Evolutionary conservation across 2,113 vertebrate species (phyloP).

Genomic region (Channa maculata): DNA sequence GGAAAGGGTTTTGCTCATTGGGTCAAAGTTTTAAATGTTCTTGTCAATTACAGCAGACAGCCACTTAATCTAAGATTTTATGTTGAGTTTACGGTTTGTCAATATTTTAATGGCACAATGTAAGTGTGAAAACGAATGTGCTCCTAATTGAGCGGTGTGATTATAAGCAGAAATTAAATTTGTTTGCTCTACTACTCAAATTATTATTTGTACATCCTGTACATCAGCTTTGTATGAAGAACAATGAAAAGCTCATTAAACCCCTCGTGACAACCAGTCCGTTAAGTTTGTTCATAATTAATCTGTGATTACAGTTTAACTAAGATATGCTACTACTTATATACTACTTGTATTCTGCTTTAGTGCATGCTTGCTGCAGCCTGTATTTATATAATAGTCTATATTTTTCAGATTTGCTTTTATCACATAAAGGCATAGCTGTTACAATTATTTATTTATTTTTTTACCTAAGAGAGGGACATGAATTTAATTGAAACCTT

Average conservation of each 20-base stretch:
- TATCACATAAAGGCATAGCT: neutral
- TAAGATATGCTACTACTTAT: neutral
- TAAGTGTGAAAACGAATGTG: neutral
- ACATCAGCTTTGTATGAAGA: too few relatives aligned
- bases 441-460: neutral
- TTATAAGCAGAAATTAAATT: neutral
- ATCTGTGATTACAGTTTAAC: slow-evolving; percentile 9
- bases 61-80: slow-evolving; percentile 14
- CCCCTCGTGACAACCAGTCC: too few relatives aligned
- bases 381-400: neutral
- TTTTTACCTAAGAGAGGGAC: slow-evolving; percentile 21
- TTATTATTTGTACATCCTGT: too few relatives aligned
- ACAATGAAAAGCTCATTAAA: too few relatives aligned
- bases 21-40: slow-evolving; percentile 34
- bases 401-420: slow-evolving; percentile 5
- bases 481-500: slow-evolving; percentile 22
- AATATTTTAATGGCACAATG: neutral
- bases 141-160: neutral
- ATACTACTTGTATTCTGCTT: neutral
- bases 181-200: too few relatives aligned
- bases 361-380: neutral
- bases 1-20: slow-evolving; percentile 8
- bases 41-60: slow-evolving; percentile 31
- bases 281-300: slow-evolving; percentile 11
- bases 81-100: slow-evolving; percentile 9